Percentiles rank a stretch among this genome's conserved stretches.
Conservation (phyloP, 2,888 invertebrate genomes). For the Drosophila cognata region DNA sequence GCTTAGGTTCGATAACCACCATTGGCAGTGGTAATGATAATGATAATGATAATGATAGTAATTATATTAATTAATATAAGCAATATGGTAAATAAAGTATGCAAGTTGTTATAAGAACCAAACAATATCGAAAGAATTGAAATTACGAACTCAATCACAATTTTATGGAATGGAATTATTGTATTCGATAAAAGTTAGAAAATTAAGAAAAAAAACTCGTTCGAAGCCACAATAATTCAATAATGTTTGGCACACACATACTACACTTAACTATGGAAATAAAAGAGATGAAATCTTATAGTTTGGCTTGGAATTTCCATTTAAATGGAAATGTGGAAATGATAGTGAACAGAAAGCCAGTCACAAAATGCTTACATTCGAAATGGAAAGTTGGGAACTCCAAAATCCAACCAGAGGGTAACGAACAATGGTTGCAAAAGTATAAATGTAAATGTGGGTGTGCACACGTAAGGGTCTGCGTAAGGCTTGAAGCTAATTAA, state of each 20-base stretch:
- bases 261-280: not conserved
- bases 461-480: not conserved
- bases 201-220: not conserved
- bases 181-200: not conserved
- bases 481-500: slow-evolving; percentile 37
- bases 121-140: not conserved
- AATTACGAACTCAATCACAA: not conserved
- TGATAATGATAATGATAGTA: not conserved
- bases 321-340: not conserved
- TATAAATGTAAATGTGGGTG: not conserved
- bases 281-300: not conserved
- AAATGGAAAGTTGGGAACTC: slow-evolving; percentile 9
- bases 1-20: not conserved
- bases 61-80: not conserved
- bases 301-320: not conserved
- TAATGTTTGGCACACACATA: not conserved
- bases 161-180: not conserved
- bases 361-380: not conserved
- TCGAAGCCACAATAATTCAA: not conserved
- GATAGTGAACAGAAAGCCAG: not conserved
- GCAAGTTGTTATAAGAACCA: not conserved
- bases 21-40: not conserved
- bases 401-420: slow-evolving; percentile 17
- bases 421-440: slow-evolving; percentile 11
- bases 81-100: not conserved